Conservation (phyloP, 2,888 invertebrate species). For the Amphipoea oculea region DNA sequence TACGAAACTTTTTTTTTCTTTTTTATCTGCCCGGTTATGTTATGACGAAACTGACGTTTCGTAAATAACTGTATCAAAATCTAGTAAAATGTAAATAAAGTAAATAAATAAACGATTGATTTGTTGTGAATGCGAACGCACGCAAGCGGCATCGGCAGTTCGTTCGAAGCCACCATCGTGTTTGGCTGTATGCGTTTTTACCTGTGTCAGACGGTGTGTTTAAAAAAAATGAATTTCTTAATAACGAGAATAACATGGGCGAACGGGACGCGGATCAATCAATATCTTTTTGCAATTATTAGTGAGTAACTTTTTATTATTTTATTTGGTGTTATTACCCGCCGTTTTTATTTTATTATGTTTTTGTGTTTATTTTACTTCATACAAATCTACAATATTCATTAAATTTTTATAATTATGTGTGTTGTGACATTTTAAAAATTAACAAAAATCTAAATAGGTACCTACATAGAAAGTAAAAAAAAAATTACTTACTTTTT, state of each 20-base stretch:
- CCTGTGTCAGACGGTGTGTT: constrained; percentile 58
- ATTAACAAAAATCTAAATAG: background rate
- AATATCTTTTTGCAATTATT: constrained; percentile 85
- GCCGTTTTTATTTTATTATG: background rate
- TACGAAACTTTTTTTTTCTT: background rate
- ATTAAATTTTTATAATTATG: background rate
- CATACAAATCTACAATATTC: background rate
- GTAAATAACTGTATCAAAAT: constrained; percentile 59
- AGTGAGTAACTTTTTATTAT: constrained; percentile 77
- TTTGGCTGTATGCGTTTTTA: constrained; percentile 68
- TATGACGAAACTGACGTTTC: constrained; percentile 33
- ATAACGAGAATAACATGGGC: constrained; percentile 83
- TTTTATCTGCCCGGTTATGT: background rate
- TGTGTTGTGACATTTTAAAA: no score
- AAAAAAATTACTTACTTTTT: no score
- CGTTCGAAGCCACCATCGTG: constrained; percentile 74
- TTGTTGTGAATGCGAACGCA: constrained; percentile 66
- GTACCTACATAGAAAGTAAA: background rate
- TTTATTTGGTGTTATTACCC: background rate
- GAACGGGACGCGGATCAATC: constrained; percentile 85
- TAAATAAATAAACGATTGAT: constrained; percentile 66
- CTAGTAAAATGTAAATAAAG: constrained; percentile 61
- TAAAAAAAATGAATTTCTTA: constrained; percentile 82
- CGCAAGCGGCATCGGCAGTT: constrained; percentile 72
- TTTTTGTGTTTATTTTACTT: constrained; percentile 13